phyloP scores from a whole-genome alignment of 2,888 invertebrate species.

The Choristoneura rosaceana region DNA sequence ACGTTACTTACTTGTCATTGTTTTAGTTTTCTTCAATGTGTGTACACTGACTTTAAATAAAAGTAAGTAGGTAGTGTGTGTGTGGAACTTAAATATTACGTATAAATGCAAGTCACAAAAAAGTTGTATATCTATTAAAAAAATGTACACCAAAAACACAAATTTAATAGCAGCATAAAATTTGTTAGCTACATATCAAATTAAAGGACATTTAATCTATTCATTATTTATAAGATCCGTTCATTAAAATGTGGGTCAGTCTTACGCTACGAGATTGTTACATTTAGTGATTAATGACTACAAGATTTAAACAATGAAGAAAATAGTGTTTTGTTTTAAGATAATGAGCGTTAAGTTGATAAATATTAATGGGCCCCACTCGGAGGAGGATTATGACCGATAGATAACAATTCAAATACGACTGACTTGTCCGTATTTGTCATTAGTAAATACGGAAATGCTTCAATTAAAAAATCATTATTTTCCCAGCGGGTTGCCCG shows the following conservation, averaged over 20 bases:
- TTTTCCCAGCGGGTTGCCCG: constrained; percentile 37
- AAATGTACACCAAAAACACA: background rate
- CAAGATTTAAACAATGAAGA: constrained; percentile 63
- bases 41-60: too few species aligned
- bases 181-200: constrained; percentile 5
- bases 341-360: constrained; percentile 75
- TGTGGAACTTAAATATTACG: too few species aligned
- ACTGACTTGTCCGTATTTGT: constrained; percentile 34
- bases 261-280: constrained; percentile 50
- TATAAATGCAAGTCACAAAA: too few species aligned
- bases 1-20: too few species aligned
- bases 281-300: constrained; percentile 68
- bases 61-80: too few species aligned
- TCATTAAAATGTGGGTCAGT: constrained; percentile 32
- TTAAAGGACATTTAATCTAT: constrained; percentile 13
- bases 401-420: constrained; percentile 49
- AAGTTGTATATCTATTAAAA: too few species aligned
- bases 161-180: background rate
- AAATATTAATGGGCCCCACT: constrained; percentile 69
- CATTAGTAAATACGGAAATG: constrained; percentile 41
- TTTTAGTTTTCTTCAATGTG: too few species aligned
- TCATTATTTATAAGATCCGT: constrained; percentile 16
- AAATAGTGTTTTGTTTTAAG: constrained; percentile 71
- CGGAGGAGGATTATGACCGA: constrained; percentile 58
- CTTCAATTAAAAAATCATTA: constrained; percentile 40